Evolutionary conservation across 1,140 invertebrate species (phyloP).

Genomic region (Goniozus legneri): DNA sequence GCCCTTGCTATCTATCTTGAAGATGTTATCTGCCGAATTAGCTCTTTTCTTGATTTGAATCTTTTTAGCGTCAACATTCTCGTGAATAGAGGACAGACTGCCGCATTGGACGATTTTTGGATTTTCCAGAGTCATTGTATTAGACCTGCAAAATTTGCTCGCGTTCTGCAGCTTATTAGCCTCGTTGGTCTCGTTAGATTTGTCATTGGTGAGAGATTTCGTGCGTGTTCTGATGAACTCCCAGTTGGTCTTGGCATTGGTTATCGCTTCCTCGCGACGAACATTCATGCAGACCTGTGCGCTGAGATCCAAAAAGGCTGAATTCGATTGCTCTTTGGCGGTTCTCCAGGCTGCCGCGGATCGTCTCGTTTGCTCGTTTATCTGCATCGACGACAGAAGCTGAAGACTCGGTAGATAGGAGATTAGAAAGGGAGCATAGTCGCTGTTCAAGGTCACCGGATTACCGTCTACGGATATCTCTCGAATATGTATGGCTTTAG

Average conservation of each 20-base stretch:
- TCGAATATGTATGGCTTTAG: constrained; percentile 67
- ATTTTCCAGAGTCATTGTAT: constrained; percentile 15
- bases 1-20: constrained; percentile 25
- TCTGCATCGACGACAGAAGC: constrained; percentile 69
- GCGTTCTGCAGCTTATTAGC: constrained; percentile 24
- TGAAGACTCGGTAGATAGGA: constrained; percentile 71
- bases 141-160: constrained; percentile 7
- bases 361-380: constrained; percentile 71
- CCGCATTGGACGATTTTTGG: constrained; percentile 35
- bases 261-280: constrained; percentile 71
- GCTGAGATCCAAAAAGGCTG: constrained; percentile 64
- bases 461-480: constrained; percentile 87
- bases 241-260: constrained; percentile 79
- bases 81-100: constrained; percentile 43
- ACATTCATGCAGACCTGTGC: constrained; percentile 65
- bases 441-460: constrained; percentile 70
- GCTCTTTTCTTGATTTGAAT: constrained; percentile 39
- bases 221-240: constrained; percentile 70
- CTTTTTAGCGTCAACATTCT: constrained; percentile 39
- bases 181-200: constrained; percentile 27
- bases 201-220: constrained; percentile 42
- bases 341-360: constrained; percentile 72
- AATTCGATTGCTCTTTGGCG: constrained; percentile 69
- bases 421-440: constrained; percentile 75
- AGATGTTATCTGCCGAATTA: constrained; percentile 38